Evolutionary conservation across 2,113 vertebrate genomes (phyloP).

Genomic region (Colistium nudipinnis): DNA sequence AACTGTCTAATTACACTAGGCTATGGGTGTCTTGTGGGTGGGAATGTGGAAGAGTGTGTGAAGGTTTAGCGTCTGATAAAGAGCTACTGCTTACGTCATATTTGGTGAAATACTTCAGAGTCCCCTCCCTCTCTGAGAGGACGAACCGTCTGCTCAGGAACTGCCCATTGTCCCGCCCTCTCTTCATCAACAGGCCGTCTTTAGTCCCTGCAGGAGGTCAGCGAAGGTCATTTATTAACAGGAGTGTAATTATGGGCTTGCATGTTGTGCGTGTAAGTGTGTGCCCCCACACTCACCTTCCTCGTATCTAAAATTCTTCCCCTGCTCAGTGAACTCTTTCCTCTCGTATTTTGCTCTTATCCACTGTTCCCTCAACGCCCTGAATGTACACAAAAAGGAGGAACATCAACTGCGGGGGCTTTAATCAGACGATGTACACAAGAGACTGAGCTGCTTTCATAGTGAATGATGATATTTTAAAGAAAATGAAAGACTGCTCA

Average conservation of each 20-base stretch:
- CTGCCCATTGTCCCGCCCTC: slow-evolving; percentile 89
- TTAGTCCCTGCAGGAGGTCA: slow-evolving; percentile 75
- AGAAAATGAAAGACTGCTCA: no score
- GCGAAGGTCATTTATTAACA: slow-evolving; percentile 13
- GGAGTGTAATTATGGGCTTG: neutral
- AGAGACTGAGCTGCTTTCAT: no score
- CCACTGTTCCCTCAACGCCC: slow-evolving; percentile 91
- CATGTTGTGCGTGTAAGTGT: neutral
- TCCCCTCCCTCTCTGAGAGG: slow-evolving; percentile 87
- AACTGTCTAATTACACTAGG: neutral
- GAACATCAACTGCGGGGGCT: no score
- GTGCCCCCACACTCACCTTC: slow-evolving; percentile 74
- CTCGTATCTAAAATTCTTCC: slow-evolving; percentile 77
- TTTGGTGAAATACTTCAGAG: slow-evolving; percentile 90
- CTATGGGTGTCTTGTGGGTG: neutral
- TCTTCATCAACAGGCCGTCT: slow-evolving; percentile 89
- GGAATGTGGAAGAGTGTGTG: neutral
- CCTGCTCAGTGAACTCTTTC: slow-evolving; percentile 82
- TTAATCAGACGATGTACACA: no score
- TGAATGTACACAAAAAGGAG: slow-evolving; percentile 64
- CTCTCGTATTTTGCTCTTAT: slow-evolving; percentile 91
- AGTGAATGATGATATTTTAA: no score
- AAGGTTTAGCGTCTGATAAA: neutral
- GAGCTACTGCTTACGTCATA: slow-evolving; percentile 83
- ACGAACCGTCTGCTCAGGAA: slow-evolving; percentile 88